These are phyloP conservation scores for Dascillus cervinus DNA, from an alignment of 2,888 invertebrate genomes.

Conservation along the genomic window DNA sequence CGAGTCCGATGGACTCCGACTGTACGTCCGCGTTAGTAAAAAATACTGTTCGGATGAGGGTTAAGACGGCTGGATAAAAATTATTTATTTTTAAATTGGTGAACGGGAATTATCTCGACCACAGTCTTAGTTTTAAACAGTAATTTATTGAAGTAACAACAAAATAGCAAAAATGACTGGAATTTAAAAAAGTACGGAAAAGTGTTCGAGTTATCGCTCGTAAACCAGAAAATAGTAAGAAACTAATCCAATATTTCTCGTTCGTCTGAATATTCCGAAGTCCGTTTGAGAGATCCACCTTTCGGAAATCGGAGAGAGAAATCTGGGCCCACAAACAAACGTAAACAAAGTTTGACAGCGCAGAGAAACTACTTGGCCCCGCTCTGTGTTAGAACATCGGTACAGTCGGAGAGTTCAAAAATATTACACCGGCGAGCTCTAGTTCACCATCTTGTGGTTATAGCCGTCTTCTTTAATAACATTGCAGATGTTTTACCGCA, in stretches of 20 bases:
- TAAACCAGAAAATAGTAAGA: conserved; percentile 14
- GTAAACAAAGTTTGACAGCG: conserved; percentile 23
- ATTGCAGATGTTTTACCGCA: conserved; percentile 18
- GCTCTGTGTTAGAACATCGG: conserved; percentile 13
- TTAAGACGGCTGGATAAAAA: too few relatives aligned
- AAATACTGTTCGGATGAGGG: too few relatives aligned
- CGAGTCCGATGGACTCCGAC: too few relatives aligned
- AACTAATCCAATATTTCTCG: conserved; percentile 16
- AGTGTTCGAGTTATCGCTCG: too few relatives aligned
- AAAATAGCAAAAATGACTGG: too few relatives aligned
- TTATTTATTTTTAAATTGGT: too few relatives aligned
- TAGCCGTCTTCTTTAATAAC: conserved; percentile 17
- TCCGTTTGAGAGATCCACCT: conserved; percentile 16
- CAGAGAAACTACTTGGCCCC: conserved; percentile 16
- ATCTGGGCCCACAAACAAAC: conserved; percentile 22
- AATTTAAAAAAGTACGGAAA: too few relatives aligned
- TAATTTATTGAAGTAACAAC: too few relatives aligned
- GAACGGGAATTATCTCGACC: too few relatives aligned
- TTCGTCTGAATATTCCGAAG: conserved; percentile 16
- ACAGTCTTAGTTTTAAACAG: too few relatives aligned
- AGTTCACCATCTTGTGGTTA: conserved; percentile 18
- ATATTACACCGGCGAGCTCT: conserved; percentile 5
- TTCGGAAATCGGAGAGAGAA: conserved; percentile 19
- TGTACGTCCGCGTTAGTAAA: too few relatives aligned
- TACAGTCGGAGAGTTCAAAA: conserved; percentile 11